phyloP scores from a whole-genome alignment of 2,888 invertebrate species.

The Xestia xanthographa region DNA sequence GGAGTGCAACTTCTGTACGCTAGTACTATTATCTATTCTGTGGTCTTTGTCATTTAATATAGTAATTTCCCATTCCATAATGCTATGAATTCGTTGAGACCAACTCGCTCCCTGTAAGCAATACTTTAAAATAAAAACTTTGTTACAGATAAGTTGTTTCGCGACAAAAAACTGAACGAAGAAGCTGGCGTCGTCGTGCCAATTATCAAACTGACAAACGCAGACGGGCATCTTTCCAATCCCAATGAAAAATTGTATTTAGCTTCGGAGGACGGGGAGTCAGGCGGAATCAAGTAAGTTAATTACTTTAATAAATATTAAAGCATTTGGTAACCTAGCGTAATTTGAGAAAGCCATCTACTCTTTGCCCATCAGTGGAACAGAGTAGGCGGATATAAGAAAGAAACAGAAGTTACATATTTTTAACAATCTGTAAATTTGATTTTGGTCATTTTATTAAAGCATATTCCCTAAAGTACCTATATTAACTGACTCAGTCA shows the following conservation, averaged over 20 bases:
- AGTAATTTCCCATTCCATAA: too few relatives aligned
- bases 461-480: too few relatives aligned
- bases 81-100: neutral
- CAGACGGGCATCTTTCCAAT: conserved; percentile 53
- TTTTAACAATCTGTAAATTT: neutral
- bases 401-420: too few relatives aligned
- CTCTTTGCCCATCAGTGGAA: neutral
- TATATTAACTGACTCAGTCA: too few relatives aligned
- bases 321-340: neutral
- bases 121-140: conserved; percentile 16
- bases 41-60: too few relatives aligned
- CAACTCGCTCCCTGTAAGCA: neutral
- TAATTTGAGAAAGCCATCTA: neutral
- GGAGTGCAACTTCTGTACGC: too few relatives aligned
- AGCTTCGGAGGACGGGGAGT: conserved; percentile 37
- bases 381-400: neutral
- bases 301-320: neutral
- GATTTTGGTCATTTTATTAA: too few relatives aligned
- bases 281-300: conserved; percentile 61
- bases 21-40: too few relatives aligned
- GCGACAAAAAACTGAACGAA: conserved; percentile 55
- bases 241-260: conserved; percentile 47
- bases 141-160: conserved; percentile 55
- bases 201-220: conserved; percentile 68
- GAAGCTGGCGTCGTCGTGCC: conserved; percentile 46